Base-by-base conservation (phyloP, 2,113 vertebrate genomes). In the Lanius ludovicianus region DNA sequence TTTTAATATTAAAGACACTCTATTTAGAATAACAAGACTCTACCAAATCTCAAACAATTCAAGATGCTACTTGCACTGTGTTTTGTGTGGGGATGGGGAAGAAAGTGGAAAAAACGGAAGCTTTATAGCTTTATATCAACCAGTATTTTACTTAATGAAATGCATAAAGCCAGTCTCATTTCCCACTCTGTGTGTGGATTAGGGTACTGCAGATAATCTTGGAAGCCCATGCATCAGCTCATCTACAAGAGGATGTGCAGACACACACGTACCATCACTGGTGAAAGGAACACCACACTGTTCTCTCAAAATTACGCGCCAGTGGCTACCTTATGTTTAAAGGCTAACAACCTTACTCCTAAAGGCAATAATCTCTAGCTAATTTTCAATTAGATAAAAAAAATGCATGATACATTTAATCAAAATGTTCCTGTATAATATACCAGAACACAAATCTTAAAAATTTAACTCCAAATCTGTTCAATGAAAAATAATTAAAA, bases 401-500 rank as follows among this genome's bases (percentile, higher is more conserved):
- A 95, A 84, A 78, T 15, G 69, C 80, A 97, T 35, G 83, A 95
- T 12, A 98, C 91, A 97, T 96, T 97, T 93, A 78, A 97, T 94
- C 63, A 92, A 96, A 96, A 96, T 97, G 92, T 97, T 97, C 94
- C 88, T 90, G 95, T 97, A 97, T 83, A 97, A 93, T 95, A 98
- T n/a, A 97, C 79, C 96, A 98, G 95, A 98, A 98, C 96, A 97
- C 93, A 97, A 95, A 95, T 80, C 95, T 96, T 97, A 95, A 97
- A 97, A 97, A 96, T 95, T 96, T 98, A 98, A 98, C 95, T 98
- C 97, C 98, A 97, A 97, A 98, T 98, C 97, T 98, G 98, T 98
- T 98, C 98, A 98, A 98, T 98, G 98, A 98, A 98, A 98, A 98
- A 98, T 98, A 98, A 98, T 98, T 98, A 98, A 99, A 99, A 98